Evolutionary conservation across 1,140 invertebrate genomes (phyloP).

Genomic region (Panulirus ornatus): DNA sequence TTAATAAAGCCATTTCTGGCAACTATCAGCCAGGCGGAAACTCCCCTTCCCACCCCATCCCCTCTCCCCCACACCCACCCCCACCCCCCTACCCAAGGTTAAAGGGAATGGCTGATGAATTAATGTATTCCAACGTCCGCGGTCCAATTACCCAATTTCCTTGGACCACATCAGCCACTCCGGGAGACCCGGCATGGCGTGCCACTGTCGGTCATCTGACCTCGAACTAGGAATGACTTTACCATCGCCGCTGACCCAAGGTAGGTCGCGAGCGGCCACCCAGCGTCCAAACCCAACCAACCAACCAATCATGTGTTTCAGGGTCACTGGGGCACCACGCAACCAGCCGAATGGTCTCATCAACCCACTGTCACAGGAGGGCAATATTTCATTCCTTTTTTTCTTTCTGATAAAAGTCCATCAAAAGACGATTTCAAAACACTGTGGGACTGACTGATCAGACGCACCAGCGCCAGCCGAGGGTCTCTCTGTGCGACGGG

Average conservation of each 20-base stretch:
- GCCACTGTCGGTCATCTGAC: background rate
- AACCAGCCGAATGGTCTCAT: no score
- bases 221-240: background rate
- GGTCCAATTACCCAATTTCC: background rate
- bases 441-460: no score
- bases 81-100: no score
- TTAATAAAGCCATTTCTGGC: background rate
- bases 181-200: background rate
- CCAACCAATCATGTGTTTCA: background rate
- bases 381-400: no score
- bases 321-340: background rate
- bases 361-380: no score
- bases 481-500: no score
- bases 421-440: no score
- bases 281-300: background rate
- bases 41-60: no score
- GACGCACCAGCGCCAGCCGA: no score
- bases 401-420: no score
- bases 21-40: background rate
- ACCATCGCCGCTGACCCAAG: background rate
- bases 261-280: background rate
- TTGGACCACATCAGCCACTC: background rate
- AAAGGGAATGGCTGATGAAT: background rate
- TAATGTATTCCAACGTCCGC: background rate
- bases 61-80: no score